These are phyloP conservation scores for Seriola aureovittata DNA, from an alignment of 2,113 vertebrate genomes.

Conservation along the genomic window DNA sequence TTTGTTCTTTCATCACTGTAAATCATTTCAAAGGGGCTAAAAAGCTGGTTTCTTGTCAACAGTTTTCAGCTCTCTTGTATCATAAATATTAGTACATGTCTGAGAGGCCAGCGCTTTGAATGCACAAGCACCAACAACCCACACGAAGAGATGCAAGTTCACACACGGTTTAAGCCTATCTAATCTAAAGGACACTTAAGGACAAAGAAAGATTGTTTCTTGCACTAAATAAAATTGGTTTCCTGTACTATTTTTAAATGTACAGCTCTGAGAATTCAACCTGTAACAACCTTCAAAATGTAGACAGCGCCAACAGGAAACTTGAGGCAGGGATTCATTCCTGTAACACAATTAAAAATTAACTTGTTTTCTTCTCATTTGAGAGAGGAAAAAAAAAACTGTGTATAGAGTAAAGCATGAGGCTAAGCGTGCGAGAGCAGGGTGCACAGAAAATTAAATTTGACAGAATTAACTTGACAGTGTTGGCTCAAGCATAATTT, in stretches of 20 bases:
- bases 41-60: background rate
- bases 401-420: background rate
- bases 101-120: background rate
- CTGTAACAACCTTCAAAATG: background rate
- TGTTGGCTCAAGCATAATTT: slow-evolving; percentile 49
- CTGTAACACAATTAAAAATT: slow-evolving; percentile 58
- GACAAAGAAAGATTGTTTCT: background rate
- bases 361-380: slow-evolving; percentile 61
- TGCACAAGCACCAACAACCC: background rate
- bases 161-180: background rate
- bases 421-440: slow-evolving; percentile 38
- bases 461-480: slow-evolving; percentile 58
- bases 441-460: slow-evolving; percentile 43
- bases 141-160: background rate
- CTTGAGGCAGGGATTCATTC: slow-evolving; percentile 17
- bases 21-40: background rate
- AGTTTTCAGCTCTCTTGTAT: background rate
- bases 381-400: slow-evolving; percentile 11
- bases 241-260: slow-evolving; percentile 1
- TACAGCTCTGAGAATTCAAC: slow-evolving; percentile 18
- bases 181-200: background rate
- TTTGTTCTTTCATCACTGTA: slow-evolving; percentile 3
- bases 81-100: background rate
- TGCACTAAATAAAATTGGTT: background rate
- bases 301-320: slow-evolving; percentile 27